These are phyloP conservation scores for Drosophila bifasciata DNA, from an alignment of 1,140 invertebrate genomes.

Conservation along the genomic window DNA sequence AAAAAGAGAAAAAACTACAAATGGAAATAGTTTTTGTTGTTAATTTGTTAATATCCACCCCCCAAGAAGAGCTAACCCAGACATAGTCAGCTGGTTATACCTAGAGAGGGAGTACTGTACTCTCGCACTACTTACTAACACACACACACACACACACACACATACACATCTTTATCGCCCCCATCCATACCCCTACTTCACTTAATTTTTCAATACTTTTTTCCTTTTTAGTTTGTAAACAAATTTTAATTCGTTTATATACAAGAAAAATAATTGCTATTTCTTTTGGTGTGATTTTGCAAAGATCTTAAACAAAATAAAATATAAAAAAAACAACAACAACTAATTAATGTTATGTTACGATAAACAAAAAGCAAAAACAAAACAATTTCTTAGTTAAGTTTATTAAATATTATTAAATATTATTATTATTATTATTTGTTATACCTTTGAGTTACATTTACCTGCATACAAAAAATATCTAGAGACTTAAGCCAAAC, in stretches of 20 bases:
- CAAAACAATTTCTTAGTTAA: constrained; percentile 62
- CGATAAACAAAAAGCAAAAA: constrained; percentile 27
- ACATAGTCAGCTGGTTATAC: constrained; percentile 45
- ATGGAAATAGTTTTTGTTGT: constrained; percentile 66
- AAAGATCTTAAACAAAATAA: constrained; percentile 70
- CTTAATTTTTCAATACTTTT: constrained; percentile 37
- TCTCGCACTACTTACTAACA: constrained; percentile 38
- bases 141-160: not conserved
- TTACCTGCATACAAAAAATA: constrained; percentile 66
- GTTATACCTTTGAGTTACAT: constrained; percentile 74
- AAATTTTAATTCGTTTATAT: constrained; percentile 49
- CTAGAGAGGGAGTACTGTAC: constrained; percentile 20
- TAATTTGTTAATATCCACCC: constrained; percentile 61
- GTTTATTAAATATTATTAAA: constrained; percentile 33
- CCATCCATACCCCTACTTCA: not conserved
- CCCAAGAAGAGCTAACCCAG: constrained; percentile 45
- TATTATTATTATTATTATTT: constrained; percentile 58
- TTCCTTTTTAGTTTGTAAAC: constrained; percentile 44
- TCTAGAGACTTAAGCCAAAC: constrained; percentile 60
- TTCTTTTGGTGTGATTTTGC: constrained; percentile 77
- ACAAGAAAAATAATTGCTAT: constrained; percentile 43
- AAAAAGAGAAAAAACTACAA: constrained; percentile 49
- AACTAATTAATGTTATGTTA: constrained; percentile 44
- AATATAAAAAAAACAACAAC: constrained; percentile 34
- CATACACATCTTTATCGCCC: no score